A percentile compares a stretch with the other conserved stretches of the same genome.
These are phyloP conservation scores for Chaitophorus viminalis DNA, from an alignment of 2,888 invertebrate genomes.

Conservation along the genomic window DNA sequence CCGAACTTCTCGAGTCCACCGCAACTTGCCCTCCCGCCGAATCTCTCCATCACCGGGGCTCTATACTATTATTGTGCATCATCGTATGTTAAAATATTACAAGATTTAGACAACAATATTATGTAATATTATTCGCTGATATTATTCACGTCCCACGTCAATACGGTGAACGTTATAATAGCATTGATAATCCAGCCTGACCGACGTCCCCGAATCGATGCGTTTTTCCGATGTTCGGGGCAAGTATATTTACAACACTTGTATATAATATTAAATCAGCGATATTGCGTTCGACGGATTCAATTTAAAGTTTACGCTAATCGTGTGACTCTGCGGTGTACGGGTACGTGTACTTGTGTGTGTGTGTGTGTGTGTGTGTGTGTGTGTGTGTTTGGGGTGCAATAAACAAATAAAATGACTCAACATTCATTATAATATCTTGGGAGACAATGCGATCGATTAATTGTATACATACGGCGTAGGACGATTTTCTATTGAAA, in stretches of 20 bases:
- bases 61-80: neutral
- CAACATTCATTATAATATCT: neutral
- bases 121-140: neutral
- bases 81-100: too few species aligned
- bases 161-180: neutral
- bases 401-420: neutral
- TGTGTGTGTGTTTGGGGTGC: too few species aligned
- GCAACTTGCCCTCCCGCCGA: neutral
- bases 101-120: neutral
- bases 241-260: too few species aligned
- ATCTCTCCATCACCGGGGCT: neutral
- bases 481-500: neutral
- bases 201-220: neutral
- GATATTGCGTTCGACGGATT: neutral
- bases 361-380: neutral
- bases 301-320: conserved; percentile 2
- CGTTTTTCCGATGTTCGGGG: too few species aligned
- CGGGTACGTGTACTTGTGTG: neutral
- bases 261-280: too few species aligned
- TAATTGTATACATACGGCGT: neutral
- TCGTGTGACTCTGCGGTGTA: neutral
- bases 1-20: neutral
- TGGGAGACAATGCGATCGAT: neutral
- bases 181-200: neutral
- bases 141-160: neutral